Evolutionary conservation across 2,113 vertebrate species (phyloP).

Genomic region (Aptenodytes forsteri): DNA sequence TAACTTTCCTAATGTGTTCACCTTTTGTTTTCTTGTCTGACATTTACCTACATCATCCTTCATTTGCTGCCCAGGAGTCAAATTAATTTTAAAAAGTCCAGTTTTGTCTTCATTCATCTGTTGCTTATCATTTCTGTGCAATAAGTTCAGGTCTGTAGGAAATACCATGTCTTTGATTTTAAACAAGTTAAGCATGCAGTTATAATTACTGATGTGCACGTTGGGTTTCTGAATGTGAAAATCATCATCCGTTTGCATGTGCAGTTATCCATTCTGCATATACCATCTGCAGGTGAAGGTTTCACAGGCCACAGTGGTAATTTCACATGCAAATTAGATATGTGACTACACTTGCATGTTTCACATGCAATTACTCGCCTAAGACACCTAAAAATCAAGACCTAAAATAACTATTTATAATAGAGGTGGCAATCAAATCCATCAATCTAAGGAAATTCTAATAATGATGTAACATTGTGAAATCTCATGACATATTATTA

Average conservation of each 20-base stretch:
- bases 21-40: conserved; percentile 24
- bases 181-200: neutral
- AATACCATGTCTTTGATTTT: neutral
- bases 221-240: neutral
- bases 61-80: neutral
- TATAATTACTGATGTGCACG: neutral
- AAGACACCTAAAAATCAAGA: neutral
- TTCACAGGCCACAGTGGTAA: neutral
- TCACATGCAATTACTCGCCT: neutral
- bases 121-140: neutral
- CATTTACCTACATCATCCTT: neutral
- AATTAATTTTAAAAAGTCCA: conserved; percentile 28
- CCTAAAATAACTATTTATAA: neutral
- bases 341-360: neutral
- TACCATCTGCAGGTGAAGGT: neutral
- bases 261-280: neutral
- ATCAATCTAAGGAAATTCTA: neutral
- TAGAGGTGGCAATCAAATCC: neutral
- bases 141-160: conserved; percentile 8
- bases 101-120: conserved; percentile 7
- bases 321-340: neutral
- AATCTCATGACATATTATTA: neutral
- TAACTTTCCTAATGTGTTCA: neutral
- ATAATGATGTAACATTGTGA: neutral
- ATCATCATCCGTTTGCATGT: neutral